A percentile compares a stretch with the other conserved stretches of the same genome.
Conservation (phyloP, 2,888 invertebrate species). For the Dastarcus helophoroides region DNA sequence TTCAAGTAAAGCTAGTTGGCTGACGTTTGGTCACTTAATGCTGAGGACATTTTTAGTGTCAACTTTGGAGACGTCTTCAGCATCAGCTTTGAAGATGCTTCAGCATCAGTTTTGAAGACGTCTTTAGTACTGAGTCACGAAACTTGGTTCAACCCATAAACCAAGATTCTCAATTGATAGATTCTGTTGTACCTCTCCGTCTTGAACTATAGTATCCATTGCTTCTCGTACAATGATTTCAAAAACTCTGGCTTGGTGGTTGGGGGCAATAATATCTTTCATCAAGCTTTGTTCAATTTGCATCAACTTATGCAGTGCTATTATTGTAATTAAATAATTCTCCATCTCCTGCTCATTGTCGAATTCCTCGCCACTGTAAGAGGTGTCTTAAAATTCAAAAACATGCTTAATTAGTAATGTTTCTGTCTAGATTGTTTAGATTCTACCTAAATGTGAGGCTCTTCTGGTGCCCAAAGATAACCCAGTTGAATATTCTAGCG, state of each 20-base stretch:
- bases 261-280: constrained; percentile 71
- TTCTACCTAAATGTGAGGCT: constrained; percentile 37
- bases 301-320: constrained; percentile 74
- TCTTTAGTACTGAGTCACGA: too few species aligned
- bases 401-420: not conserved
- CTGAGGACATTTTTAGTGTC: too few species aligned
- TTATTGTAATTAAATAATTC: constrained; percentile 69
- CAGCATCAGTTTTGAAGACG: too few species aligned
- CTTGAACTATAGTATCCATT: constrained; percentile 72
- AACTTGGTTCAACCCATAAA: too few species aligned
- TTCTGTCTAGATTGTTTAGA: constrained; percentile 1
- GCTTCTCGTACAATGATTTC: constrained; percentile 74
- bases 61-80: too few species aligned
- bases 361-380: constrained; percentile 43
- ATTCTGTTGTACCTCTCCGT: constrained; percentile 54
- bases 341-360: constrained; percentile 74
- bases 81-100: too few species aligned
- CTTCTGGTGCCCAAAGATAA: constrained; percentile 60
- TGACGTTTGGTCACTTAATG: too few species aligned
- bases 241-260: constrained; percentile 72
- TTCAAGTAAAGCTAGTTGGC: too few species aligned
- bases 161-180: constrained; percentile 3
- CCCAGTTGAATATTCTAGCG: constrained; percentile 69
- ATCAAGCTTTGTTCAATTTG: constrained; percentile 77
- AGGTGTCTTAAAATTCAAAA: constrained; percentile 23